Evolutionary conservation across 2,113 vertebrate genomes (phyloP).

Genomic region (Martes martes): DNA sequence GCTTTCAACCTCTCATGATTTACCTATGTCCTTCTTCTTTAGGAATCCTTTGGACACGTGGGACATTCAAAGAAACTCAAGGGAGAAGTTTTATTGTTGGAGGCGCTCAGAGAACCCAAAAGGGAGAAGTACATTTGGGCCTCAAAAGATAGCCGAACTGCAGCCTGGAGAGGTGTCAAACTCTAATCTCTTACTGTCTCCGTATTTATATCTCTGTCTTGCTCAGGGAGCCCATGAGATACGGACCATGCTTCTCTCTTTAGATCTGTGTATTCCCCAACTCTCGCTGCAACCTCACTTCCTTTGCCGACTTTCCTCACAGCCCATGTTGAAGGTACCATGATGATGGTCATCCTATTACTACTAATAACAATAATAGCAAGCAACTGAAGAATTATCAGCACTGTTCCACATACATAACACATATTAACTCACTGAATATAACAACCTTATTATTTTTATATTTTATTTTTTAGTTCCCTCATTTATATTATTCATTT

Average conservation of each 20-base stretch:
- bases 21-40: neutral
- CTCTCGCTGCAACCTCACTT: neutral
- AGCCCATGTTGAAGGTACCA: neutral
- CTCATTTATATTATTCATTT: neutral
- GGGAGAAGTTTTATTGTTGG: neutral
- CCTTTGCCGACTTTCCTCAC: neutral
- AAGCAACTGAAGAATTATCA: neutral
- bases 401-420: neutral
- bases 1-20: neutral
- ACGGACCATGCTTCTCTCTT: neutral
- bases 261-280: neutral
- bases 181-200: neutral
- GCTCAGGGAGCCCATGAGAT: neutral
- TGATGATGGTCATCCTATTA: no score
- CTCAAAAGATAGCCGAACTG: neutral
- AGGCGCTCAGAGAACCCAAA: neutral
- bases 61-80: neutral
- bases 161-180: neutral
- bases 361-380: neutral
- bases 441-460: neutral
- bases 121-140: neutral
- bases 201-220: neutral
- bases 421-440: neutral
- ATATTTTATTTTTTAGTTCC: neutral
- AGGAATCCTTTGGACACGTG: neutral